These are phyloP conservation scores for Stigmatopora argus DNA, from an alignment of 2,113 vertebrate species.

Conservation along the genomic window DNA sequence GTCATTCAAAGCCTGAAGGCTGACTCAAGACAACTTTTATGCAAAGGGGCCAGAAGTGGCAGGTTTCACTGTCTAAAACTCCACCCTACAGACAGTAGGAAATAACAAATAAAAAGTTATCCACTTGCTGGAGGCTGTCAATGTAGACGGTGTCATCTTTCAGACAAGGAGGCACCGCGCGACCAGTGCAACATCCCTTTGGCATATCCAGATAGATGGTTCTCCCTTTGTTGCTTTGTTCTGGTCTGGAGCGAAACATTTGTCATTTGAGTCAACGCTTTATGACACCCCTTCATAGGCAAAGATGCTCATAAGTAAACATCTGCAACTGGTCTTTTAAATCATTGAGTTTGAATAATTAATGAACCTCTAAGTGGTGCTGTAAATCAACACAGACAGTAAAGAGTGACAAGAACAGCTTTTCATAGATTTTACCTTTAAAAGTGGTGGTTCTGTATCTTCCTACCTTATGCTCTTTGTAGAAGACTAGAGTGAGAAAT, in stretches of 20 bases:
- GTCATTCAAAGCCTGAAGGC: not conserved
- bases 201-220: slow-evolving; percentile 46
- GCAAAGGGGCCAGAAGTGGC: not conserved
- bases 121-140: slow-evolving; percentile 43
- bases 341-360: slow-evolving; percentile 48
- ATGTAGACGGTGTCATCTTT: slow-evolving; percentile 58
- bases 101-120: slow-evolving; percentile 46
- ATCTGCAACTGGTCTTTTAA: slow-evolving; percentile 26
- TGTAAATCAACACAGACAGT: slow-evolving; percentile 47
- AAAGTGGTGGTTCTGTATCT: not conserved
- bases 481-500: not conserved
- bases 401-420: slow-evolving; percentile 17
- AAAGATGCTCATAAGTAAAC: slow-evolving; percentile 11
- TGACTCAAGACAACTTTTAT: not conserved
- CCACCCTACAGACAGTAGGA: not conserved
- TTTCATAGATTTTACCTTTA: slow-evolving; percentile 14
- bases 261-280: slow-evolving; percentile 13
- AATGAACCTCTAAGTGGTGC: slow-evolving; percentile 39
- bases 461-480: not conserved
- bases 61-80: slow-evolving; percentile 1
- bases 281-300: slow-evolving; percentile 18
- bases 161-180: slow-evolving; percentile 59
- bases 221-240: slow-evolving; percentile 42
- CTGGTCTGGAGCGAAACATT: slow-evolving; percentile 33
- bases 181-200: slow-evolving; percentile 33